Base-by-base conservation (phyloP, 2,797 vertebrate species). In the Trematomus bernacchii region DNA sequence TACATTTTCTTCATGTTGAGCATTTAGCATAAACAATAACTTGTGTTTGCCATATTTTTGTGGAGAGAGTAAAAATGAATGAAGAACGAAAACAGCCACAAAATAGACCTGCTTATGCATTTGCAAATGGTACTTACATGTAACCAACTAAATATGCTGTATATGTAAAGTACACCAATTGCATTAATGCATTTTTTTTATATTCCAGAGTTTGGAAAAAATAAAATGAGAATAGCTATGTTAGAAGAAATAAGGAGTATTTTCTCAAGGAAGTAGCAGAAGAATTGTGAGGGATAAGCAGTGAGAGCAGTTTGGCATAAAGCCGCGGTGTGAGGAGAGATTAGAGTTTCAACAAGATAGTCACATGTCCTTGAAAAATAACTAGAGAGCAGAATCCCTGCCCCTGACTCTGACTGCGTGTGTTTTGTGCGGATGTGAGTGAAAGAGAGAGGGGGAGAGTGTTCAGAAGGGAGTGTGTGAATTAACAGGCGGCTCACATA, bases 401-500 rank as follows among this genome's bases (percentile, higher is more conserved):
- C 19, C 66, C 67, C 67, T 50, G 69, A 80, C 65, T 68, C 62
- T 65, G 27, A 62, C 77, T 66, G 19, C 64, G 47, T 57, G 75
- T 77, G 74, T 68, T 46, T 62, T n/a, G 50, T 43, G 19, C 40
- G 64, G 53, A 44, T 72, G 57, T 74, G 37, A 55, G 62, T 47
- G 55, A 23, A 44, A 19, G 64, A 48, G 62, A 50, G 54, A 18
- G 54, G 50, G 27, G 59, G 71, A 52, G 77, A 67, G 68, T 76
- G 83, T 77, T 85, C 23, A 66, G 66, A 68, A 19, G 1, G n/a
- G 73, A 83, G 83, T 65, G 10, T 85, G 84, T 81, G 85, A 88
- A 93, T 95, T 94, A 95, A 92, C 86, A 95, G 80, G 83, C 92
- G 83, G 89, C 90, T 95, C 94, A 93, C 94, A 94, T 92, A 92